Evolutionary conservation across 1,140 invertebrate species (phyloP), one percentile per base, ranked within the genome.

Genomic region (Neodiprion fabricii): DNA sequence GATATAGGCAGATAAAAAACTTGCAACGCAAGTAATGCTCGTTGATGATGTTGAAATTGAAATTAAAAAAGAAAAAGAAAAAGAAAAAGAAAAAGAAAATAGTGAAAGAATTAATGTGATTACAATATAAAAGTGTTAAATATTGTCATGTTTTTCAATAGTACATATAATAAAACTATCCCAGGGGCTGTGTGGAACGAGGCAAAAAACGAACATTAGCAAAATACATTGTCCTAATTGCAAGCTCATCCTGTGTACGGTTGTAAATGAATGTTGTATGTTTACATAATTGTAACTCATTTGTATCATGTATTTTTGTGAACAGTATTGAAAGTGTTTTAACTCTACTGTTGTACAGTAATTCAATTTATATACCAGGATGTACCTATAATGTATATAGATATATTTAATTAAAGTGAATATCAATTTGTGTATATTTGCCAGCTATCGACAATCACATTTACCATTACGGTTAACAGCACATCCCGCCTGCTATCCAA

Each of bases 341-440:
- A 61, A 61, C 53, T 61, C 84, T 84, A 80, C 83, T 82, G 80
- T 81, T 86, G 84, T 86, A 87, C 84, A 86, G 84, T 86, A 82
- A 84, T 81, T 85, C 76, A 79, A 81, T 86, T 70, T 82, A 84
- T 86, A 81, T 85, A 85, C 82, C 85, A 87, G 83, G 82, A 84
- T 86, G 86, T 88, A 88, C 80, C 82, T 87, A 88, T 84, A 87
- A 86, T 87, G 85, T 86, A 88, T 83, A 88, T 85, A 86, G 80
- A 86, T 87, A 86, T 86, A 86, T 86, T 86, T 86, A 83, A 86
- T 86, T 87, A 86, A 87, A 86, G 80, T 85, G 79, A 85, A 83
- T 83, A 86, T 86, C 83, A 83, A 86, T 86, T 86, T 87, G 85
- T 86, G 85, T 86, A 86, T 66, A 74, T 74, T 69, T 53, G 28